These are phyloP conservation scores for Pristionchus fissidentatus DNA, from an alignment of 2,888 invertebrate species.

Conservation along the genomic window DNA sequence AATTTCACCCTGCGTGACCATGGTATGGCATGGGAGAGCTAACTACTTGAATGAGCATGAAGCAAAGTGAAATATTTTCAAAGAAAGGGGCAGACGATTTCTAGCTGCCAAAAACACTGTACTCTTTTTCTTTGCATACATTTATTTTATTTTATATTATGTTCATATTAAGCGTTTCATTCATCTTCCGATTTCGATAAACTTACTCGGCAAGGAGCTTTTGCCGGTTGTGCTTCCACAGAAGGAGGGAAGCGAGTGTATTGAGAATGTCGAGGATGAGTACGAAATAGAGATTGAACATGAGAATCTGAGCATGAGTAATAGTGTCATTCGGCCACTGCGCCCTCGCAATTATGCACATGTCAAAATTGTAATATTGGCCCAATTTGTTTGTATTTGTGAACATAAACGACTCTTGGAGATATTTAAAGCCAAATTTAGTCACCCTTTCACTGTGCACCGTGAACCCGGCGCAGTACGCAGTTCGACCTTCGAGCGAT, in stretches of 20 bases:
- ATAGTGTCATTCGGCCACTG: background rate
- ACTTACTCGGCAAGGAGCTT: background rate
- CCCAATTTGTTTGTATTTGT: no score
- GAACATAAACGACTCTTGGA: no score
- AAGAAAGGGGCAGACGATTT: no score
- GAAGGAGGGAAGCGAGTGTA: background rate
- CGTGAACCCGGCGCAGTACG: background rate
- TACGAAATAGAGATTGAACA: background rate
- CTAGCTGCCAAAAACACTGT: no score
- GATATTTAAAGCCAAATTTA: background rate
- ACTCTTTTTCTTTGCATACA: no score
- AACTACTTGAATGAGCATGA: no score
- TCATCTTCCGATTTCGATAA: background rate
- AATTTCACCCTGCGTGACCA: background rate
- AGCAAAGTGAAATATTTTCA: no score
- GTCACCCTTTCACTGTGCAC: background rate
- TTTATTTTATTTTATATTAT: background rate
- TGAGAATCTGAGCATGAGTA: background rate
- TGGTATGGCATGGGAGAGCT: no score
- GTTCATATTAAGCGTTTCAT: background rate
- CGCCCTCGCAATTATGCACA: background rate
- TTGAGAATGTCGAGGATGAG: background rate
- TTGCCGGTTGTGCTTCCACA: background rate
- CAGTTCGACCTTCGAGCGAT: background rate
- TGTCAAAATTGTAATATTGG: no score